A percentile compares a stretch with the other conserved stretches of the same genome.
Conservation (phyloP, 2,113 vertebrate species). For the Mastomys natalensis region DNA sequence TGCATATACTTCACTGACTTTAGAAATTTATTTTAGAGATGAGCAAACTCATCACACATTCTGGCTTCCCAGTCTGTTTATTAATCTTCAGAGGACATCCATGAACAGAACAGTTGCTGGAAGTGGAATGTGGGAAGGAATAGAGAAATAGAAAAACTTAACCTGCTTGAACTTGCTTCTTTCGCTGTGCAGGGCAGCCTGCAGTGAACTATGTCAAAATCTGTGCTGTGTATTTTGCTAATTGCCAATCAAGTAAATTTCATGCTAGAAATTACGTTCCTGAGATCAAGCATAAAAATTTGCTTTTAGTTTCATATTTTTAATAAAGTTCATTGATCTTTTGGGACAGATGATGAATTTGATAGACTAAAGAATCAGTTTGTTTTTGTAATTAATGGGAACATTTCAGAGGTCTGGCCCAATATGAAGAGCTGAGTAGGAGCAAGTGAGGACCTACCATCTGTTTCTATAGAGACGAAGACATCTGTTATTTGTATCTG, state of each 20-base stretch:
- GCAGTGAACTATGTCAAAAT: background rate
- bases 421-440: slow-evolving; percentile 19
- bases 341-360: slow-evolving; percentile 26
- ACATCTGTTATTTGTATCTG: slow-evolving; percentile 65
- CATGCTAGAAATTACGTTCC: slow-evolving; percentile 25
- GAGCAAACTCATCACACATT: background rate
- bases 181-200: background rate
- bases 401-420: slow-evolving; percentile 32
- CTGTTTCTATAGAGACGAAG: slow-evolving; percentile 63
- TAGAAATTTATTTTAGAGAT: background rate
- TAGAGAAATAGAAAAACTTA: background rate
- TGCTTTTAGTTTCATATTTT: slow-evolving; percentile 34
- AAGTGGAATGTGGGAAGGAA: background rate
- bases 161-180: background rate
- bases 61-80: background rate
- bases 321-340: slow-evolving; percentile 8
- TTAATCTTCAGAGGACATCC: slow-evolving; percentile 22
- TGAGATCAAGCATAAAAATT: slow-evolving; percentile 28
- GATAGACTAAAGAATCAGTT: slow-evolving; percentile 55
- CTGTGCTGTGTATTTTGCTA: slow-evolving; percentile 10
- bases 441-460: slow-evolving; percentile 32
- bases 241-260: slow-evolving; percentile 18
- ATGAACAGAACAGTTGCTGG: background rate
- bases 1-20: background rate
- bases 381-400: slow-evolving; percentile 43